Base-by-base conservation (phyloP, 2,888 invertebrate species). In the Oscheius onirici region DNA sequence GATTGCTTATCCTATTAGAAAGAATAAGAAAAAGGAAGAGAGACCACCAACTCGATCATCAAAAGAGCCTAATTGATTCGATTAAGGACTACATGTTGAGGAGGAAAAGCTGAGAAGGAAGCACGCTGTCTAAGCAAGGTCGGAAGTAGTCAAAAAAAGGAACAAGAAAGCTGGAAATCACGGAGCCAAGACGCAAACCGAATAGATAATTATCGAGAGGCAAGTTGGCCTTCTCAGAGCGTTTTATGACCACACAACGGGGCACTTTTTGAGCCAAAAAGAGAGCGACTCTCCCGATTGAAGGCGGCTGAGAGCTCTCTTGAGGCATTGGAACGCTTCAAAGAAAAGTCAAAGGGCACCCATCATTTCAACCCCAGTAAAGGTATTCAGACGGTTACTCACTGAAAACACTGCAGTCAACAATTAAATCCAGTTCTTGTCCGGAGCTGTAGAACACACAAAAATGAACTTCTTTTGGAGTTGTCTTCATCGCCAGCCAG, bases 151-250 rank as follows among this genome's bases (percentile, higher is more conserved):
- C 51, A 20, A 51, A 51, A 17, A 17, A 24, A 15, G 3, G 51
- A 51, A 20, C 20, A 51, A 20, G 51, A 51, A 34, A 28, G 34
- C 57, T 24, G 34, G 57, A 57, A 57, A 57, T 26, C 57, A 57
- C 34, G 28, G 34, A 51, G 51, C 22, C 22, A 10, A 24, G 17
- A 55, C 10, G 26, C 34, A 28, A 20, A 24, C 44, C 43, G 60
- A 60, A 60, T 60, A 60, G 60, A 44, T 60, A 60, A 60, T 60
- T 60, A 60, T 44, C 55, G 55, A 55, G 60, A 49, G 60, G 43
- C 60, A 43, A 60, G 60, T 60, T 43, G 20, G 44, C 44, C 44
- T 22, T 44, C 60, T 60, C 43, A 22, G 60, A 41, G 43, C 60
- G 43, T 17, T 60, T 60, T 60, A 55, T 55, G 34, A 28, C 26